phyloP scores from a whole-genome alignment of 2,888 invertebrate genomes.

The Pristionchus entomophagus region DNA sequence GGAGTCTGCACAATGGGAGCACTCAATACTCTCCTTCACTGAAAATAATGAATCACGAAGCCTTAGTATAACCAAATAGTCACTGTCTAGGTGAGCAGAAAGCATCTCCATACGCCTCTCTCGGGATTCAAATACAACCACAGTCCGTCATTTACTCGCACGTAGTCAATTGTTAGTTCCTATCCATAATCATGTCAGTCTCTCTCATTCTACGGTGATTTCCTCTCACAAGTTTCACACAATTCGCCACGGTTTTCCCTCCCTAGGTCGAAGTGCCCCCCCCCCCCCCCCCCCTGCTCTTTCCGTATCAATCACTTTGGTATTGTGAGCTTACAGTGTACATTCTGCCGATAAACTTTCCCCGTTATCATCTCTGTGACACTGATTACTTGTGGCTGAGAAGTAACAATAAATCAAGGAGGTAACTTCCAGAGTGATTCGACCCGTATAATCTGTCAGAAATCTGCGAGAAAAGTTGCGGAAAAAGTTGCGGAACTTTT shows the following conservation, averaged over 20 bases:
- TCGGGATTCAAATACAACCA: slow-evolving; percentile 17
- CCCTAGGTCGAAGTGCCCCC: neutral
- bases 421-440: too few species aligned
- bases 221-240: slow-evolving; percentile 2
- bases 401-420: too few species aligned
- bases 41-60: neutral
- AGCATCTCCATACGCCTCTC: neutral
- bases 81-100: neutral
- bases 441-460: too few species aligned
- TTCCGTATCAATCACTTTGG: neutral
- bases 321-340: neutral
- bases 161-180: neutral
- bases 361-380: neutral
- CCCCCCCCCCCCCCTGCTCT: neutral
- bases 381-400: too few species aligned
- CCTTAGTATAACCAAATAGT: neutral
- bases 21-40: slow-evolving; percentile 50
- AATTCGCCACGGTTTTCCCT: slow-evolving; percentile 5
- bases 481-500: too few species aligned
- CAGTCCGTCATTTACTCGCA: neutral
- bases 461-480: too few species aligned
- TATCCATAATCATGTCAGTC: slow-evolving; percentile 31
- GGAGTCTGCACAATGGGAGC: slow-evolving; percentile 58
- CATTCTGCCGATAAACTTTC: neutral
- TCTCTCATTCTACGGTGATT: slow-evolving; percentile 13